Evolutionary conservation across 2,113 vertebrate genomes (phyloP).

Genomic region (Oxyura jamaicensis): DNA sequence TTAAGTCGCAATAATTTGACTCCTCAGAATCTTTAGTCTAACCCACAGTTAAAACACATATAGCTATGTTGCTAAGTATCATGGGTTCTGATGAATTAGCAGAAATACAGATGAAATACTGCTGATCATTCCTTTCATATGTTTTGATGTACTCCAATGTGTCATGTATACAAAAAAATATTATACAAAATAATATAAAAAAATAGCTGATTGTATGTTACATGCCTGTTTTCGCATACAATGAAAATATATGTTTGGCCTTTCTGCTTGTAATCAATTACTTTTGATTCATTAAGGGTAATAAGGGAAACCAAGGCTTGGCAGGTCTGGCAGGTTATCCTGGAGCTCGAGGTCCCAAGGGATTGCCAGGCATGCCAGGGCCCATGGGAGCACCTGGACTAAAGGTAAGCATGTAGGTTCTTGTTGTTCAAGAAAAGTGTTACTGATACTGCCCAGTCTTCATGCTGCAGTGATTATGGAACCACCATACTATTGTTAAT

Average conservation of each 20-base stretch:
- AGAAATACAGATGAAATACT: not conserved
- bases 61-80: not conserved
- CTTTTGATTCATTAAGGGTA: slow-evolving; percentile 79
- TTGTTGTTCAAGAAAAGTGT: not conserved
- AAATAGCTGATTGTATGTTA: not conserved
- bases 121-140: not conserved
- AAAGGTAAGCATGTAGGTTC: slow-evolving; percentile 78
- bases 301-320: slow-evolving; percentile 80
- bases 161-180: not conserved
- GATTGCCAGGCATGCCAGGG: slow-evolving; percentile 84
- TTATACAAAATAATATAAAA: not conserved
- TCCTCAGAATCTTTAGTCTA: not conserved
- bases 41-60: not conserved
- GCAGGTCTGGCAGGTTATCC: slow-evolving; percentile 85
- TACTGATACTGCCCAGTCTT: not conserved
- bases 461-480: not conserved
- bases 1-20: not conserved
- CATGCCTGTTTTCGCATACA: not conserved
- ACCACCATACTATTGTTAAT: not conserved
- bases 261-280: slow-evolving; percentile 4
- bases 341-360: slow-evolving; percentile 84
- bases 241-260: not conserved
- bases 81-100: not conserved
- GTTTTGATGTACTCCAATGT: not conserved
- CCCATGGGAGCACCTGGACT: slow-evolving; percentile 82